Base-by-base conservation (phyloP, 2,797 vertebrate species). In the Delichon dasypus region DNA sequence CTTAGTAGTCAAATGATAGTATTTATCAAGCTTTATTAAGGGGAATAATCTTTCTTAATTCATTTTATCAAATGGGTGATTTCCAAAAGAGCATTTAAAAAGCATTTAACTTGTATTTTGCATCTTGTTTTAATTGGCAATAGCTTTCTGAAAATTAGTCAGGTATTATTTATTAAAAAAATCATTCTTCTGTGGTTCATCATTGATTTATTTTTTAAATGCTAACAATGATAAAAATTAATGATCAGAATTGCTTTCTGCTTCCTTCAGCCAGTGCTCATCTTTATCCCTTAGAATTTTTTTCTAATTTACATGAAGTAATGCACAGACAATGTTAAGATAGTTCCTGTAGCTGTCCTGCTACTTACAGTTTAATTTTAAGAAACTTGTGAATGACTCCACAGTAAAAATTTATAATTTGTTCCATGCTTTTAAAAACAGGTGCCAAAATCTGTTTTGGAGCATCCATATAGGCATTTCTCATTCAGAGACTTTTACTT, bases 81-180 rank as follows among this genome's bases (percentile, higher is more conserved):
- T 61, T 57, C 38, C 13, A 54, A 85, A 65, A 93, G 64, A 91
- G 4, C 20, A 15, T 78, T 32, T 13, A 91, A 76, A 88, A 51
- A 57, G 1, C 26, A 42, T 36, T 73, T 90, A 64, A 16, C 1
- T 0, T 80, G 14, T 51, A 55, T 68, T 89, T 75, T 54, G 83
- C 13, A 21, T 68, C 16, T 58, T 26, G 14, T 78, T 86, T 22
- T 27, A 68, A 53, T 29, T 68, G 30, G 40, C 25, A 18, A 8
- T 61, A 88, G 78, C 45, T 88, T 71, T 60, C 10, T 95, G 67
- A 80, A 61, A 89, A 87, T 74, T 42, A 47, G 7, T 53, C 29
- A 42, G 9, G 20, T 90, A 8, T 66, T 78, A 53, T 87, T 83
- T 55, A 85, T 54, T 47, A 73, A 93, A 48, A 13, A 38, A 16